Conservation (phyloP, 2,113 vertebrate species). For the Myotis davidii region DNA sequence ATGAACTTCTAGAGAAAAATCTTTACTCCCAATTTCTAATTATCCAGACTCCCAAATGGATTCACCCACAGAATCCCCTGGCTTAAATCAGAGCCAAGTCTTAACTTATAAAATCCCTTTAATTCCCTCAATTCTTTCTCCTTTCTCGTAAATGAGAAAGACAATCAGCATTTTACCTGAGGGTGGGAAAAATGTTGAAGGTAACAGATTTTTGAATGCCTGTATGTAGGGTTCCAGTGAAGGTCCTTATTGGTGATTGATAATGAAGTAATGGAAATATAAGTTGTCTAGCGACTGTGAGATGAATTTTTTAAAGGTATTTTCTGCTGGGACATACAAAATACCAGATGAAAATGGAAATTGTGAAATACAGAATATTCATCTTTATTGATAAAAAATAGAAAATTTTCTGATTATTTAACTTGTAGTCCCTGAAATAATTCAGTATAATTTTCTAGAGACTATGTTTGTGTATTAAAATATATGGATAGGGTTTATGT, state of each 20-base stretch:
- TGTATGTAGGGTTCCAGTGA: not conserved
- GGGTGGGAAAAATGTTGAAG: not conserved
- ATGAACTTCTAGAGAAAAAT: slow-evolving; percentile 74
- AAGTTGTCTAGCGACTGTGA: not conserved
- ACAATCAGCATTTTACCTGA: slow-evolving; percentile 34
- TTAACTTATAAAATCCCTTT: slow-evolving; percentile 58
- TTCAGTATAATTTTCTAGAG: not conserved
- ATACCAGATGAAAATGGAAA: not conserved
- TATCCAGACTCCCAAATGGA: slow-evolving; percentile 57
- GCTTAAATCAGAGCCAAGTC: slow-evolving; percentile 41
- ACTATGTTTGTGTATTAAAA: not conserved
- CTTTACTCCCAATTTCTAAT: slow-evolving; percentile 70
- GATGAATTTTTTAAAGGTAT: not conserved
- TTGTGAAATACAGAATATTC: not conserved
- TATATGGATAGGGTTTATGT: not conserved
- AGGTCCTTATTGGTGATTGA: not conserved
- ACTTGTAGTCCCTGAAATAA: not conserved
- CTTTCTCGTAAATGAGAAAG: not conserved
- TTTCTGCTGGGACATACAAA: not conserved
- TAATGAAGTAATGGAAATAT: not conserved
- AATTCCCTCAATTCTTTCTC: slow-evolving; percentile 47
- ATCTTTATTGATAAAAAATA: not conserved
- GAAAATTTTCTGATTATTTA: not conserved
- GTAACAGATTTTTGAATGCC: not conserved
- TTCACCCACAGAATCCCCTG: slow-evolving; percentile 48